These are phyloP conservation scores for Altica lythri DNA, from an alignment of 2,888 invertebrate genomes.

Conservation along the genomic window DNA sequence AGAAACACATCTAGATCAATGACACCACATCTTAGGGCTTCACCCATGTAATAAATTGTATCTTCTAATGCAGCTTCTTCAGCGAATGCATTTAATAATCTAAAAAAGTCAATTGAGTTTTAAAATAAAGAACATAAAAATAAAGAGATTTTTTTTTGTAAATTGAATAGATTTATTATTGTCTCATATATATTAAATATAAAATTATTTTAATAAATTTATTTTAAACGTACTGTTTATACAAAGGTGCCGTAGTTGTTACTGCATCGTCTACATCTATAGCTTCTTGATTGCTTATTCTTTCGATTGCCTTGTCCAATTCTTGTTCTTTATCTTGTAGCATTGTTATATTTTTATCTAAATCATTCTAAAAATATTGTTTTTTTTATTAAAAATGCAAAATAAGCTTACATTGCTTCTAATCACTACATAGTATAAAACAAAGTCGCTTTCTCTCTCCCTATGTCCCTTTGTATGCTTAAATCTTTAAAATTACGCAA, in stretches of 20 bases:
- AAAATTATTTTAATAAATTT: conserved; percentile 4
- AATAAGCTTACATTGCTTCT: too few species aligned
- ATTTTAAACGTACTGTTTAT: conserved; percentile 78
- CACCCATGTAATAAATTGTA: conserved; percentile 97
- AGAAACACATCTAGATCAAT: conserved; percentile 96
- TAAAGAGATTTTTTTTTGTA: background rate
- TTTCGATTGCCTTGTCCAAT: conserved; percentile 77
- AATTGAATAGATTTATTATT: background rate
- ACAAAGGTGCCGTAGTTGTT: conserved; percentile 92
- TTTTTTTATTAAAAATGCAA: too few species aligned
- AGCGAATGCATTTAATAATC: conserved; percentile 90
- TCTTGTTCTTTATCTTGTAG: conserved; percentile 88
- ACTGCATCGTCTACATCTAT: conserved; percentile 96
- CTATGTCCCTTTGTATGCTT: too few species aligned
- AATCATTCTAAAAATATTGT: conserved; percentile 66
- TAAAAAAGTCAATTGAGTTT: too few species aligned
- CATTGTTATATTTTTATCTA: conserved; percentile 82
- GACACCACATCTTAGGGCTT: conserved; percentile 87
- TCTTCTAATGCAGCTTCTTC: conserved; percentile 99
- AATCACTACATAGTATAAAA: too few species aligned
- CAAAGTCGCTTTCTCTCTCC: too few species aligned
- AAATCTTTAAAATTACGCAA: too few species aligned
- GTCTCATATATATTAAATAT: background rate
- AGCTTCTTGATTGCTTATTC: conserved; percentile 76
- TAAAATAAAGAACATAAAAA: conserved; percentile 12